Evolutionary conservation across 2,113 vertebrate species (phyloP).

Genomic region (Oryzias woworae): DNA sequence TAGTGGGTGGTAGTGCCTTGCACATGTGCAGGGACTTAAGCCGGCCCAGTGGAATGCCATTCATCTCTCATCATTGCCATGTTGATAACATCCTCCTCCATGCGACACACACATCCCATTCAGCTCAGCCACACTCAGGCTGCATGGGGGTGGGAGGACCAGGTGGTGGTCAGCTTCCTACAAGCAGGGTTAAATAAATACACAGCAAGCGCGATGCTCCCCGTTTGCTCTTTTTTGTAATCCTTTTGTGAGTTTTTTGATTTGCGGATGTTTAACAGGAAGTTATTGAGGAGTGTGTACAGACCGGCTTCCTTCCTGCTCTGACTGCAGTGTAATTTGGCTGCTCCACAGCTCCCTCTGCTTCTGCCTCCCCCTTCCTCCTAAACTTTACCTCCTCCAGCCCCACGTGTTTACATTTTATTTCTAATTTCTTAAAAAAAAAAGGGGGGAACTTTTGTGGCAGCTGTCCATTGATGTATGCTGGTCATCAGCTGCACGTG

Average conservation of each 20-base stretch:
- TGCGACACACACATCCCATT: constrained; percentile 54
- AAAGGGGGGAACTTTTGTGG: constrained; percentile 18
- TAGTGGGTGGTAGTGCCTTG: constrained; percentile 49
- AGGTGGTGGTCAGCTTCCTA: constrained; percentile 61
- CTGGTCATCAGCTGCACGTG: constrained; percentile 65
- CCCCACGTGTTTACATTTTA: constrained; percentile 25
- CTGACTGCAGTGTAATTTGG: constrained; percentile 63
- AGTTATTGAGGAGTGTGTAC: constrained; percentile 69
- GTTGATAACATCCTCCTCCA: constrained; percentile 79
- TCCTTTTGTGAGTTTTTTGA: constrained; percentile 67
- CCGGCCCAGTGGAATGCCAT: constrained; percentile 61
- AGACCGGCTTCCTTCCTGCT: constrained; percentile 67
- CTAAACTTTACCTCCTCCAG: constrained; percentile 27
- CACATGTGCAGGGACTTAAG: constrained; percentile 72
- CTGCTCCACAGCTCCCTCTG: constrained; percentile 30
- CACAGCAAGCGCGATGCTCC: constrained; percentile 68
- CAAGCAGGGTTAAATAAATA: constrained; percentile 74
- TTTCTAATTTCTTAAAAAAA: constrained; percentile 30
- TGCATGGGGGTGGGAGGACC: constrained; percentile 29
- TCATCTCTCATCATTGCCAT: constrained; percentile 75
- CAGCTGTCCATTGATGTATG: constrained; percentile 70
- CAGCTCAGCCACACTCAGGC: constrained; percentile 27
- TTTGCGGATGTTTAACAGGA: constrained; percentile 71
- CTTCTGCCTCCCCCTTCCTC: constrained; percentile 9
- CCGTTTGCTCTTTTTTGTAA: constrained; percentile 46